Conservation (phyloP, 1,140 invertebrate species). For the Drosophila yakuba region DNA sequence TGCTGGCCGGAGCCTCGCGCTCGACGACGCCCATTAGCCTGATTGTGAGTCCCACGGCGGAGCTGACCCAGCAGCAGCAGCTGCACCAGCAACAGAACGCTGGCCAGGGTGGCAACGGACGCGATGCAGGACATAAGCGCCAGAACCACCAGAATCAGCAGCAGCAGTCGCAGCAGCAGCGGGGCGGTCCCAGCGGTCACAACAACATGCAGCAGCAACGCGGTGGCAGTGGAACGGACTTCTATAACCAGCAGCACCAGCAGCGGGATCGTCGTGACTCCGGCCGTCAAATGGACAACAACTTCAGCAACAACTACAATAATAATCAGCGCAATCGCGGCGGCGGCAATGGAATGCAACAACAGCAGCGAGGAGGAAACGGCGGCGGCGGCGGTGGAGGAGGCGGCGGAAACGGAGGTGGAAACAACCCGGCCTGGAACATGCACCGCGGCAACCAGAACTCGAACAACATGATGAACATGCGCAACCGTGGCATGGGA, state of each 20-base stretch:
- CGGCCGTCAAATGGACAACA: constrained; percentile 73
- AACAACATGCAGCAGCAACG: constrained; percentile 55
- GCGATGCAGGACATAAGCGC: constrained; percentile 82
- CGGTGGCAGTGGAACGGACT: constrained; percentile 64
- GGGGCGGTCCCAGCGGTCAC: constrained; percentile 60
- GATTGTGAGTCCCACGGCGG: constrained; percentile 92
- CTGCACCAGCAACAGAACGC: constrained; percentile 65
- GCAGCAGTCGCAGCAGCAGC: constrained; percentile 59
- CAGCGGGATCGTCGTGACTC: constrained; percentile 79
- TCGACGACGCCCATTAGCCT: constrained; percentile 91
- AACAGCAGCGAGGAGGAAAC: constrained; percentile 47
- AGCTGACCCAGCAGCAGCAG: constrained; percentile 90
- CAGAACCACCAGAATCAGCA: constrained; percentile 70
- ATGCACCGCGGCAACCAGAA: constrained; percentile 77
- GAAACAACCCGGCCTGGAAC: constrained; percentile 66
- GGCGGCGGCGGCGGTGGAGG: constrained; percentile 30
- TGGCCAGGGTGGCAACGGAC: constrained; percentile 70
- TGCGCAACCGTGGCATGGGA: constrained; percentile 72
- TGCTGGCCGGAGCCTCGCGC: constrained; percentile 90
- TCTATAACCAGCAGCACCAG: constrained; percentile 78
- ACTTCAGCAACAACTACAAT: constrained; percentile 84
- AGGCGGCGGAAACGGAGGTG: constrained; percentile 44
- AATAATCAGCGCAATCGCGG: constrained; percentile 74
- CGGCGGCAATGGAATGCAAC: constrained; percentile 53
- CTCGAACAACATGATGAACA: constrained; percentile 74